phyloP scores from a whole-genome alignment of 2,888 invertebrate species.

The Urechis unicinctus region DNA sequence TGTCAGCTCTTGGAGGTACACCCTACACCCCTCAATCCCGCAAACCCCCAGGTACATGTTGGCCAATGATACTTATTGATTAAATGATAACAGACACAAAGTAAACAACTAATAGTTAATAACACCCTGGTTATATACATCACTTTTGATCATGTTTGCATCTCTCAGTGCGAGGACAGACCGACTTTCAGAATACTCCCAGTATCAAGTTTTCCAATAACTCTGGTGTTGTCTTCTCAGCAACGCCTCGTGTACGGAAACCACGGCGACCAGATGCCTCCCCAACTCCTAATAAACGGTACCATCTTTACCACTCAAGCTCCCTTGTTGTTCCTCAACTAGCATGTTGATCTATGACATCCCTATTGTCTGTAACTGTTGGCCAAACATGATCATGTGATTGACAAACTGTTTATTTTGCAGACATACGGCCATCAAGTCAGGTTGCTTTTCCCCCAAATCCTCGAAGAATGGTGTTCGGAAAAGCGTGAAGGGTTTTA shows the following conservation, averaged over 20 bases:
- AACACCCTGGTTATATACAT: too few relatives aligned
- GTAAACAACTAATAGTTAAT: too few relatives aligned
- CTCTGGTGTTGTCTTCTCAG: conserved; percentile 19
- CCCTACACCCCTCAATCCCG: conserved; percentile 6
- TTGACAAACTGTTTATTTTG: neutral
- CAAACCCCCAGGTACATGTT: neutral
- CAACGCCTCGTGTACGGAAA: conserved; percentile 23
- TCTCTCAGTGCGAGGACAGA: too few relatives aligned
- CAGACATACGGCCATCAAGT: conserved; percentile 24
- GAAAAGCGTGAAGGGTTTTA: conserved; percentile 29
- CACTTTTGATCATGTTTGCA: too few relatives aligned
- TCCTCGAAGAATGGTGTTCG: conserved; percentile 12
- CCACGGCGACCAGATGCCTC: too few relatives aligned
- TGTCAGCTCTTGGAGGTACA: conserved; percentile 25
- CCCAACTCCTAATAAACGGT: too few relatives aligned
- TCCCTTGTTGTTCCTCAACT: too few relatives aligned
- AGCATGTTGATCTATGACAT: too few relatives aligned
- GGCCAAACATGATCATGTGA: too few relatives aligned
- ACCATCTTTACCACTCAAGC: too few relatives aligned
- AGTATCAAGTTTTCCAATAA: conserved; percentile 24
- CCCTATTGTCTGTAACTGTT: too few relatives aligned
- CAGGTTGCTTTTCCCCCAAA: conserved; percentile 20
- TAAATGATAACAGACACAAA: too few relatives aligned
- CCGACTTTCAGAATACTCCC: conserved; percentile 24
- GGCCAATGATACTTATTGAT: neutral